Base-by-base conservation (phyloP, 2,113 vertebrate genomes). In the Vulpes vulpes region DNA sequence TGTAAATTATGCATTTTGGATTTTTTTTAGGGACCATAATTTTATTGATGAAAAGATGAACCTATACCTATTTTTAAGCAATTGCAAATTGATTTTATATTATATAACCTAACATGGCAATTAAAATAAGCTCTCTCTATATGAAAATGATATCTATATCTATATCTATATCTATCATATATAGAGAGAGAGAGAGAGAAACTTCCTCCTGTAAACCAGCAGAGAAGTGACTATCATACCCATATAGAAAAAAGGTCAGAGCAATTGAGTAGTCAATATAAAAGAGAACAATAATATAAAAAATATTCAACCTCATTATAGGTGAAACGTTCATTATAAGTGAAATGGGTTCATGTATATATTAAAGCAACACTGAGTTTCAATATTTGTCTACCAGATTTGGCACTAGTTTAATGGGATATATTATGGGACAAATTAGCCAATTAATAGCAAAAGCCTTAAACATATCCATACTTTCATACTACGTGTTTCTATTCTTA, bases 11-110 rank as follows among this genome's bases (percentile, higher is more conserved):
- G 4, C 23, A 51, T 76, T 92, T 79, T 79, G 1, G 1, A 78
- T 11, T 57, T 93, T 92, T 90, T 90, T 89, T 64, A 81, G 12
- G 65, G 9, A 80, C 15, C 87, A 0, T 60, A 84, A 78, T 32
- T 95, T 95, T 32, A 81, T 85, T 81, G 15, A n/a, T 78, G 15
- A 80, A 69, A 92, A 92, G 27, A 93, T 78, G 43, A 35, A 8
- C 11, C 8, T 69, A 69, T 27, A 62, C 16, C 23, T 74, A 78
- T 80, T 79, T 91, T 65, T 90, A 3, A 95, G 1, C 5, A 67
- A 88, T 30, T 51, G 51, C 35, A 65, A 65, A 32, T 81, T 30
- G 1, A 95, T 94, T 94, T 88, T 51, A 89, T 81, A 73, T 62
- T 80, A 1, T 57, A 85, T 51, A 71, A 20, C 15, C 9, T 91